phyloP scores from a whole-genome alignment of 2,113 vertebrate species.

The Clarias batrachus region DNA sequence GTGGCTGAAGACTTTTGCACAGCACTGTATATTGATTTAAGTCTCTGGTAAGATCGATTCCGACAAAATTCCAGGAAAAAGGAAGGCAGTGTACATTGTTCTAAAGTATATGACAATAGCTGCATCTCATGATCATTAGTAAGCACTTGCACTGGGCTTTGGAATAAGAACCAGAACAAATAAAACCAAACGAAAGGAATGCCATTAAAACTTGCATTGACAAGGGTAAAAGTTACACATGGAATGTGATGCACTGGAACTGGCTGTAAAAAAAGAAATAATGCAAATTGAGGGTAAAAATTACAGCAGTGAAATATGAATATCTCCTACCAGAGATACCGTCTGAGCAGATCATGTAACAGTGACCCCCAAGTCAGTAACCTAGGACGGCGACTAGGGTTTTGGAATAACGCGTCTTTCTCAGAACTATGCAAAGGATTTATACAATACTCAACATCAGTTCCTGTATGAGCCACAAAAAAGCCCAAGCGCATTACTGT shows the following conservation, averaged over 20 bases:
- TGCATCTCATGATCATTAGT: conserved; percentile 32
- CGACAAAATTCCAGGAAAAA: conserved; percentile 47
- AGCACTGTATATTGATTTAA: not conserved
- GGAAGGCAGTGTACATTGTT: conserved; percentile 30
- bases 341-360: conserved; percentile 41
- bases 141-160: conserved; percentile 50
- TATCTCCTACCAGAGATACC: conserved; percentile 27
- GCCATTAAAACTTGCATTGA: conserved; percentile 47
- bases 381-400: conserved; percentile 13
- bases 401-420: conserved; percentile 26
- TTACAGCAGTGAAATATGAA: conserved; percentile 20
- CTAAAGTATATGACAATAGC: conserved; percentile 42
- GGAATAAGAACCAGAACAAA: conserved; percentile 38
- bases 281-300: conserved; percentile 23
- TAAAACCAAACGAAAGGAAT: conserved; percentile 52
- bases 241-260: conserved; percentile 53
- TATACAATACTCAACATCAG: conserved; percentile 10
- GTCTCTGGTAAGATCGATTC: not conserved
- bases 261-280: conserved; percentile 13
- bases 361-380: conserved; percentile 36
- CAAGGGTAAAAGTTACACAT: conserved; percentile 38
- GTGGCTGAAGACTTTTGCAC: too few species aligned
- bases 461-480: not conserved
- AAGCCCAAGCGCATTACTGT: conserved; percentile 6
- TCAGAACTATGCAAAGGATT: conserved; percentile 36